phyloP scores from a whole-genome alignment of 2,797 vertebrate species.

The Cossypha niveicapilla region DNA sequence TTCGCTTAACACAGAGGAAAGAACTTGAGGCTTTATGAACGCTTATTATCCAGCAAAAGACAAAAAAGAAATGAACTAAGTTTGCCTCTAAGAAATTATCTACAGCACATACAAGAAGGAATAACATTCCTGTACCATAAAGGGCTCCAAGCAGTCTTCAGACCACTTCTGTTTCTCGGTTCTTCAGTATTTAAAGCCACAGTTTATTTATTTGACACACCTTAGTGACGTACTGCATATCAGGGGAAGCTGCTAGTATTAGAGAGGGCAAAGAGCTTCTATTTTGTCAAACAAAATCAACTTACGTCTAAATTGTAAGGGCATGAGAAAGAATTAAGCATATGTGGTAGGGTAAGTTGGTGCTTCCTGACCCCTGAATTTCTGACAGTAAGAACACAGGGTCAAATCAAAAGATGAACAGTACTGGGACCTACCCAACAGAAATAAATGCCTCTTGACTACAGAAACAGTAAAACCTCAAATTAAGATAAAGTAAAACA shows the following conservation, averaged over 20 bases:
- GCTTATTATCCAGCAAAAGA: not conserved
- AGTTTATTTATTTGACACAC: not conserved
- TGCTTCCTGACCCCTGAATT: not conserved
- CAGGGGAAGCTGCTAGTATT: not conserved
- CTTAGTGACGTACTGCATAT: not conserved
- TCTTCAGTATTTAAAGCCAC: not conserved
- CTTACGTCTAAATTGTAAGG: not conserved
- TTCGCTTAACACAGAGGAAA: not conserved
- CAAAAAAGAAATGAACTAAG: not conserved
- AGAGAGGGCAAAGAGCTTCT: not conserved
- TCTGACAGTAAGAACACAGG: not conserved
- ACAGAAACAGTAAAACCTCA: not conserved
- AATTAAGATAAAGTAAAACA: not conserved
- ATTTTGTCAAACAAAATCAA: not conserved
- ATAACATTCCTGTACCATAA: not conserved
- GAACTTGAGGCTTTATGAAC: not conserved
- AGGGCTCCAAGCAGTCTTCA: not conserved
- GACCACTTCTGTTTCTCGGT: not conserved
- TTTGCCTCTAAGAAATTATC: not conserved
- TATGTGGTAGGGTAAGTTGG: accelerated
- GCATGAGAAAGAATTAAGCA: not conserved
- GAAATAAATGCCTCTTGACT: not conserved
- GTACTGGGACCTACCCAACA: not conserved
- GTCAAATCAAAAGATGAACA: not conserved
- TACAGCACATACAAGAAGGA: not conserved